Evolutionary conservation across 2,888 invertebrate genomes (phyloP).

Genomic region (Ligdia adustata): DNA sequence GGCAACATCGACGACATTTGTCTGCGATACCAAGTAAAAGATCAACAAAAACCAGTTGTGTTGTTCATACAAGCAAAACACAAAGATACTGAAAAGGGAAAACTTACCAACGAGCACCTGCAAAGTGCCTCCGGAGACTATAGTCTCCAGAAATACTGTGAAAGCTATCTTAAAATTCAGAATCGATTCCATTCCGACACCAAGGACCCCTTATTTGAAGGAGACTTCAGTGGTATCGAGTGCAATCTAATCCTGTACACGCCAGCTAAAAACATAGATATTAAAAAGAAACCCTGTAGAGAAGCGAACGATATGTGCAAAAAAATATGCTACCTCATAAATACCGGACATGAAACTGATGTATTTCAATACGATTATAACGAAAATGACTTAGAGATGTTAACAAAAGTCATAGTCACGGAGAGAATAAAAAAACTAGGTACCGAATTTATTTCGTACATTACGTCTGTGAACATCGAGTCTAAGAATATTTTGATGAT

Average conservation of each 20-base stretch:
- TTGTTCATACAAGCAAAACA: slow-evolving; percentile 52
- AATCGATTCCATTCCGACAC: slow-evolving; percentile 37
- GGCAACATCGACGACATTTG: slow-evolving; percentile 53
- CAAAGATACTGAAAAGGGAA: slow-evolving; percentile 41
- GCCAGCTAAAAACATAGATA: slow-evolving; percentile 41
- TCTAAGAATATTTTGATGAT: slow-evolving; percentile 41
- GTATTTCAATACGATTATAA: slow-evolving; percentile 45
- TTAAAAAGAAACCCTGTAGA: slow-evolving; percentile 27
- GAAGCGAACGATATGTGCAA: slow-evolving; percentile 30
- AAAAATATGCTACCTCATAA: slow-evolving; percentile 40
- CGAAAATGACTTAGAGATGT: slow-evolving; percentile 32
- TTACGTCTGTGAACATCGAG: slow-evolving; percentile 39
- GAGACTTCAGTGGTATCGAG: slow-evolving; percentile 38
- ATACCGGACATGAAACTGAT: slow-evolving; percentile 32
- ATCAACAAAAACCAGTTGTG: slow-evolving; percentile 31
- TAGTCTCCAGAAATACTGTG: slow-evolving; percentile 45
- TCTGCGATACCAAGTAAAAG: slow-evolving; percentile 39
- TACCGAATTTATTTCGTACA: slow-evolving; percentile 39
- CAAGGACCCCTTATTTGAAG: slow-evolving; percentile 44
- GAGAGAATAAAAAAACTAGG: slow-evolving; percentile 41
- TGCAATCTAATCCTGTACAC: slow-evolving; percentile 49
- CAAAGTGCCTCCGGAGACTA: slow-evolving; percentile 38
- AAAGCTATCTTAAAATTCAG: slow-evolving; percentile 48
- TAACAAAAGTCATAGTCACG: slow-evolving; percentile 41
- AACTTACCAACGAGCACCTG: slow-evolving; percentile 41